Conservation (phyloP, 2,797 vertebrate genomes). For the Sebastes glaucus region DNA sequence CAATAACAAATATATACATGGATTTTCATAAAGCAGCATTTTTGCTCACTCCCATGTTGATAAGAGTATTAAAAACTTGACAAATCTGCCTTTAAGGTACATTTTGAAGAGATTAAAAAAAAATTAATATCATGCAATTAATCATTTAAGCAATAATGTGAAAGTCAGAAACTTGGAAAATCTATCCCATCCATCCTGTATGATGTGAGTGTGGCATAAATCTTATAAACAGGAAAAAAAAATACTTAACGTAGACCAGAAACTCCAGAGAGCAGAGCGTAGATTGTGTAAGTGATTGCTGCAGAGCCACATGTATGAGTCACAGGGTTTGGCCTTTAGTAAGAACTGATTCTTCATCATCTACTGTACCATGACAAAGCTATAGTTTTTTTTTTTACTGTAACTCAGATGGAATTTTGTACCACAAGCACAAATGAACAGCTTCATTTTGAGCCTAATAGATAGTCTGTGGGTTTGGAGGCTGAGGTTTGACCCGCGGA, state of each 20-base stretch:
- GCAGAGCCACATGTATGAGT: constrained; percentile 6
- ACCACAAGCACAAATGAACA: constrained; percentile 54
- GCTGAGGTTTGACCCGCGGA: constrained; percentile 57
- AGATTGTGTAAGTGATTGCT: neutral
- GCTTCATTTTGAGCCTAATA: constrained; percentile 40
- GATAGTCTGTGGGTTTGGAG: constrained; percentile 57
- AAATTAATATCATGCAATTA: too few relatives aligned
- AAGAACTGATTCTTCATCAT: neutral
- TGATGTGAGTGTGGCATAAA: neutral
- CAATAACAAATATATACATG: too few relatives aligned
- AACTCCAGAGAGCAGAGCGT: neutral
- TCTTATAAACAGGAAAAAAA: neutral
- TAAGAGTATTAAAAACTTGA: too few relatives aligned
- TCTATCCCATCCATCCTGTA: neutral
- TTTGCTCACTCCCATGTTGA: too few relatives aligned
- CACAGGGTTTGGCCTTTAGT: constrained; percentile 1
- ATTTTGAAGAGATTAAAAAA: too few relatives aligned
- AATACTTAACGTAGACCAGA: neutral
- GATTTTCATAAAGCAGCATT: too few relatives aligned
- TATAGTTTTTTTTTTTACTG: constrained; percentile 24
- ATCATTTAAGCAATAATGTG: too few relatives aligned
- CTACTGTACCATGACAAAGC: constrained; percentile 57
- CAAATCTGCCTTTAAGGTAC: too few relatives aligned
- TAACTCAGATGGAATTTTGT: constrained; percentile 44
- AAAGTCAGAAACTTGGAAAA: neutral